These are phyloP conservation scores for Calcarius ornatus DNA, from an alignment of 2,113 vertebrate genomes.

Conservation along the genomic window DNA sequence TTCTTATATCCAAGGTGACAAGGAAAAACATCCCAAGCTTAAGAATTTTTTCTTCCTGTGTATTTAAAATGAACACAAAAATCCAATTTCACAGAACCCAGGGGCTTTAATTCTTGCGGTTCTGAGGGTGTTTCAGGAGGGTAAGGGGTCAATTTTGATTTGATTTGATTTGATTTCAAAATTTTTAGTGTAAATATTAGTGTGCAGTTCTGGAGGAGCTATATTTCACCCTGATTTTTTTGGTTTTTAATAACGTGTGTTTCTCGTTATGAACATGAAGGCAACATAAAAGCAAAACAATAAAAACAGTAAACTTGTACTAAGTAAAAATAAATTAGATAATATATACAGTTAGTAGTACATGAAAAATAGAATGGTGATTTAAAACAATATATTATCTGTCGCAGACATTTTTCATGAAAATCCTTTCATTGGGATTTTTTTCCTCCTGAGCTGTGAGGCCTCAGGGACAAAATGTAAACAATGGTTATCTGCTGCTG, in stretches of 20 bases:
- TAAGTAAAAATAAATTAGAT: not conserved
- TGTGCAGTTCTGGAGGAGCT: not conserved
- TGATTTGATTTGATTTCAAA: not conserved
- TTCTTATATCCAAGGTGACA: not conserved
- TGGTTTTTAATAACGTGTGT: not conserved
- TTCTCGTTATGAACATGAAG: not conserved
- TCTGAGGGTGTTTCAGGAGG: not conserved
- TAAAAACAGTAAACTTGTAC: not conserved
- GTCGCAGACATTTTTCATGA: too few relatives aligned
- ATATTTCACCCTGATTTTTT: not conserved
- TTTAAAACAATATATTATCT: not conserved
- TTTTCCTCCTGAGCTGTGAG: too few relatives aligned
- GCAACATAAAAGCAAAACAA: not conserved
- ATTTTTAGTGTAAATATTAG: not conserved
- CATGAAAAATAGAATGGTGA: not conserved
- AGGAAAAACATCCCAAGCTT: not conserved
- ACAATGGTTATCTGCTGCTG: too few relatives aligned
- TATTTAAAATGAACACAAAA: not conserved
- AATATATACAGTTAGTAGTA: not conserved
- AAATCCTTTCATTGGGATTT: too few relatives aligned
- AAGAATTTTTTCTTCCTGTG: not conserved
- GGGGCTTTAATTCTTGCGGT: not conserved
- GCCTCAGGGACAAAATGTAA: too few relatives aligned
- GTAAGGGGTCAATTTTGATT: not conserved
- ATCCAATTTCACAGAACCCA: not conserved